A percentile compares a stretch with the other conserved stretches of the same genome.
Conservation (phyloP, 2,888 invertebrate genomes). For the Helicoverpa assulta region DNA sequence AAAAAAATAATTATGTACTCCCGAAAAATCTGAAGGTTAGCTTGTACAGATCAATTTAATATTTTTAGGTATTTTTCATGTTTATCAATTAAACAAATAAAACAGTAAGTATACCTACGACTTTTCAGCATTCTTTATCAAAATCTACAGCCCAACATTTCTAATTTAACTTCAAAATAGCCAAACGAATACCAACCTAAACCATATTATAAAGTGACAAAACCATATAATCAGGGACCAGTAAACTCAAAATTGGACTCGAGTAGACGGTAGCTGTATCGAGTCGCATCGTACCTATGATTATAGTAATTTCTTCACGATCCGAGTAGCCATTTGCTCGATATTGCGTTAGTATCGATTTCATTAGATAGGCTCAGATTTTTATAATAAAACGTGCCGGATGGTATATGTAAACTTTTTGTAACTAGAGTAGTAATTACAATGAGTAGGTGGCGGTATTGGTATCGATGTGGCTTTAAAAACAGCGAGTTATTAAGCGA, state of each 20-base stretch:
- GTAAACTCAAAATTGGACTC: slow-evolving; percentile 54
- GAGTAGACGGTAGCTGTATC: slow-evolving; percentile 58
- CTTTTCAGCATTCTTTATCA: not conserved
- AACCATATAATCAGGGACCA: slow-evolving; percentile 58
- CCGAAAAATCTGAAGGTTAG: no score
- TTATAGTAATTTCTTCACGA: slow-evolving; percentile 64
- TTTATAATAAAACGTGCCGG: slow-evolving; percentile 67
- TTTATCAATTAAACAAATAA: not conserved
- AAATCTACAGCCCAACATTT: not conserved
- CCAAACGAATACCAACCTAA: slow-evolving; percentile 23
- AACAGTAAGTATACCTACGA: not conserved
- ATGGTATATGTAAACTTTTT: slow-evolving; percentile 64
- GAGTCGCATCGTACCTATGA: slow-evolving; percentile 49
- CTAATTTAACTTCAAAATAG: not conserved
- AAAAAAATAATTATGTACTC: no score
- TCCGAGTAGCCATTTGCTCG: slow-evolving; percentile 62
- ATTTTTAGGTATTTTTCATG: no score
- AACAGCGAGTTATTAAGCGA: not conserved
- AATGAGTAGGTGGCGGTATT: slow-evolving; percentile 61
- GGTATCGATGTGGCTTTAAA: slow-evolving; percentile 41
- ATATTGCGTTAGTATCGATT: slow-evolving; percentile 68
- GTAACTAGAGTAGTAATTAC: slow-evolving; percentile 64
- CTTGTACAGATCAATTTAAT: no score
- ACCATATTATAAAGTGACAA: slow-evolving; percentile 42
- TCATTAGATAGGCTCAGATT: slow-evolving; percentile 66